Percentiles rank a stretch among this genome's conserved stretches.
Evolutionary conservation across 2,888 invertebrate genomes (phyloP).

Genomic region (Neoaliturus tenellus): DNA sequence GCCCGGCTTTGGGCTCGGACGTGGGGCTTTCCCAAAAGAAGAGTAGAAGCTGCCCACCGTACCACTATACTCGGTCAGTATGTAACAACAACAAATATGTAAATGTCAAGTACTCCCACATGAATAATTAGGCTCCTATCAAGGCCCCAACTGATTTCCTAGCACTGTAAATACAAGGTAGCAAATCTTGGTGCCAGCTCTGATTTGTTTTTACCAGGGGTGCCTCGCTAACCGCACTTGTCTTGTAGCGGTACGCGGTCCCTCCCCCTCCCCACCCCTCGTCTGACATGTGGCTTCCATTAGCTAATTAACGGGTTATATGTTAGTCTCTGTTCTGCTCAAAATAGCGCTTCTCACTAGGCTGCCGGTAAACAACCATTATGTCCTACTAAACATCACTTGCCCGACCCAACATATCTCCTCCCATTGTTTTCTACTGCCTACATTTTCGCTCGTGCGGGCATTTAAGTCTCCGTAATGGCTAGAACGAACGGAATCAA

Average conservation of each 20-base stretch:
- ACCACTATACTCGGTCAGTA: too few species aligned
- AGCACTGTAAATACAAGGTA: too few species aligned
- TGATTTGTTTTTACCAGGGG: too few species aligned
- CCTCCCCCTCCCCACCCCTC: background rate
- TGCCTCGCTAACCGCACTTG: background rate
- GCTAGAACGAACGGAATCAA: background rate
- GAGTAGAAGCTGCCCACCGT: too few species aligned
- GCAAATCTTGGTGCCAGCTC: too few species aligned
- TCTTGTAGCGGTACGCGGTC: too few species aligned
- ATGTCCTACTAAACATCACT: constrained; percentile 17
- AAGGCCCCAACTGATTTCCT: too few species aligned
- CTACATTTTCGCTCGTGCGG: background rate
- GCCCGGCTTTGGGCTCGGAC: too few species aligned
- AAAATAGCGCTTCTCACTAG: constrained; percentile 24
- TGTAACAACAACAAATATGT: too few species aligned
- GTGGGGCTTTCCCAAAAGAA: too few species aligned
- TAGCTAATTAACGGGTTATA: constrained; percentile 30
- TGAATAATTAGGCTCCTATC: too few species aligned
- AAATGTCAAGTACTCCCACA: too few species aligned
- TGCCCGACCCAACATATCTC: background rate
- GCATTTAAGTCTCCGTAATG: constrained; percentile 16
- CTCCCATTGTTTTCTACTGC: constrained; percentile 1
- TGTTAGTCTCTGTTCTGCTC: constrained; percentile 30
- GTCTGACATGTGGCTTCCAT: constrained; percentile 25
- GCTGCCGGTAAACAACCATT: constrained; percentile 10